phyloP scores from a whole-genome alignment of 2,113 vertebrate genomes.

The Zosterops japonicus region DNA sequence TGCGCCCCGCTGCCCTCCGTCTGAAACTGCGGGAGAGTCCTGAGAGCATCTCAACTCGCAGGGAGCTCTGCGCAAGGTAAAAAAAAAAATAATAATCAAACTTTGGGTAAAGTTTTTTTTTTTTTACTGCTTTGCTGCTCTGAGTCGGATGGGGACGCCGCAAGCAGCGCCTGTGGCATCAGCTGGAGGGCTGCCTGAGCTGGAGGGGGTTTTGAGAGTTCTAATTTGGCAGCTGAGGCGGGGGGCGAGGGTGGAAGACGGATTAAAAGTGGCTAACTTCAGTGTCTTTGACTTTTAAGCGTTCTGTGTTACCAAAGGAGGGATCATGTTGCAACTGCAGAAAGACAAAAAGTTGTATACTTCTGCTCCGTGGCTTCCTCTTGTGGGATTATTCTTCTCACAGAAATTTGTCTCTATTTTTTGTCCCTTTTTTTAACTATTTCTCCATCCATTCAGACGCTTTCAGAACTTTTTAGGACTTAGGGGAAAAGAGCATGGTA shows the following conservation, averaged over 20 bases:
- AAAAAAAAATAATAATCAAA: not conserved
- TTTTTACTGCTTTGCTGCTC: not conserved
- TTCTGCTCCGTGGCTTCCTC: not conserved
- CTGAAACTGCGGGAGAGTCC: conserved; percentile 35
- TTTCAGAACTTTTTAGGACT: not conserved
- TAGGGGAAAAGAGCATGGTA: not conserved
- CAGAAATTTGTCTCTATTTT: not conserved
- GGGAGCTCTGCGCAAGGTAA: conserved; percentile 71
- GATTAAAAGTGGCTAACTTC: conserved; percentile 16
- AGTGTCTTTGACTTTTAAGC: conserved; percentile 6
- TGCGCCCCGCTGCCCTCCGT: conserved; percentile 38
- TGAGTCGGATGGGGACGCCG: not conserved
- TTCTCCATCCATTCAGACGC: conserved; percentile 5
- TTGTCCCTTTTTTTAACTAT: not conserved
- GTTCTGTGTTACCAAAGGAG: conserved; percentile 17
- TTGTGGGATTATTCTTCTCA: not conserved
- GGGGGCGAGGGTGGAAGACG: not conserved
- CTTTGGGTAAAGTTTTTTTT: not conserved
- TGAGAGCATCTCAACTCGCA: conserved; percentile 40
- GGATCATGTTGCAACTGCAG: conserved; percentile 48
- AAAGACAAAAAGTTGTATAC: conserved; percentile 15
- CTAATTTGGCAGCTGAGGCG: not conserved
- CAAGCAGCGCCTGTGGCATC: not conserved
- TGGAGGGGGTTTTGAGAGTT: not conserved
- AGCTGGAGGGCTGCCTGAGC: not conserved